A percentile compares a stretch with the other conserved stretches of the same genome.
Evolutionary conservation across 2,797 vertebrate species (phyloP).

Genomic region (Chelidonichthys spinosus): DNA sequence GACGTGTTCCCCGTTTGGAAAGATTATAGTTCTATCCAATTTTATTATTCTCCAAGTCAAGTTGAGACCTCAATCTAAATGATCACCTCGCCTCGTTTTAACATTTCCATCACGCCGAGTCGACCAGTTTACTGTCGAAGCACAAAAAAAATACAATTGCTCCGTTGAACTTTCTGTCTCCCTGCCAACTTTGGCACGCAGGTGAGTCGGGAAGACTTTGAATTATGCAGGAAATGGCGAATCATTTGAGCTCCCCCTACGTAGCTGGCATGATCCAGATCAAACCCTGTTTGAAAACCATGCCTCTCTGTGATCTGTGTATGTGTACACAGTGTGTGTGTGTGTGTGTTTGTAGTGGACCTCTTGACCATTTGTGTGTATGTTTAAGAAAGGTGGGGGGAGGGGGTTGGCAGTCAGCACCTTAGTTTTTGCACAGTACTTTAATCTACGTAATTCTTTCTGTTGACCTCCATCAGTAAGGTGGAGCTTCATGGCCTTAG

Average conservation of each 20-base stretch:
- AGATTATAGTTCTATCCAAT: background rate
- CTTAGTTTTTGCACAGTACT: conserved; percentile 71
- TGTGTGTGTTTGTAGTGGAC: conserved; percentile 32
- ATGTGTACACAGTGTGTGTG: background rate
- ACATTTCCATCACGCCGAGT: conserved; percentile 6
- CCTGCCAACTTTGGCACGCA: conserved; percentile 12
- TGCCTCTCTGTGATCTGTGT: conserved; percentile 57
- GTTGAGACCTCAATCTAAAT: conserved; percentile 8
- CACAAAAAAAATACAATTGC: conserved; percentile 55
- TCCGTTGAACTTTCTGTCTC: conserved; percentile 20
- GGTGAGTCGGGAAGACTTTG: background rate
- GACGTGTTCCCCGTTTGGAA: background rate
- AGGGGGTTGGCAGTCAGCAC: conserved; percentile 34
- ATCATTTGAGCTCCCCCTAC: conserved; percentile 17
- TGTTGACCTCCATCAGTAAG: conserved; percentile 56
- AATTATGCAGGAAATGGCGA: conserved; percentile 42
- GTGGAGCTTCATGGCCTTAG: conserved; percentile 74
- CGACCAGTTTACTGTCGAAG: conserved; percentile 59
- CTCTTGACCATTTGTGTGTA: conserved; percentile 27
- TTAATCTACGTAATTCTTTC: conserved; percentile 46
- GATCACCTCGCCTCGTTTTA: background rate
- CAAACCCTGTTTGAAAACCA: conserved; percentile 47
- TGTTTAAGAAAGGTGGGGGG: conserved; percentile 8
- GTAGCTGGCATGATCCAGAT: conserved; percentile 27
- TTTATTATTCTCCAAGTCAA: background rate